These are phyloP conservation scores for Dermolepida albohirtum DNA, from an alignment of 2,888 invertebrate genomes.

Conservation along the genomic window DNA sequence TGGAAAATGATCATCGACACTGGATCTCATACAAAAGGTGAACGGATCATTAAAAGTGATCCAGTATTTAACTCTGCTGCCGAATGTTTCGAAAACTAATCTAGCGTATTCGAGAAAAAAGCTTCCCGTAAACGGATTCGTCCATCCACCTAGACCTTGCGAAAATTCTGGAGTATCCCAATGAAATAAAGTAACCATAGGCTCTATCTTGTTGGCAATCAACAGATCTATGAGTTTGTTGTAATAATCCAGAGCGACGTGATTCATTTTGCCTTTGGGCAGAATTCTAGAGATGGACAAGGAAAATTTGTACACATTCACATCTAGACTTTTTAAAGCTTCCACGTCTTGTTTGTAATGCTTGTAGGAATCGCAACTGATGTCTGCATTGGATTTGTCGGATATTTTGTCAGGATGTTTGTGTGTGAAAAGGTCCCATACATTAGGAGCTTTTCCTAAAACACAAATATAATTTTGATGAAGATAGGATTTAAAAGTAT, in stretches of 20 bases:
- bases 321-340: constrained; percentile 73
- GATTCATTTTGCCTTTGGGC: constrained; percentile 77
- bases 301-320: constrained; percentile 78
- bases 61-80: constrained; percentile 62
- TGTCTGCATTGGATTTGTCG: constrained; percentile 72
- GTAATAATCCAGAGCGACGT: constrained; percentile 81
- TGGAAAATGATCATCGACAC: constrained; percentile 62
- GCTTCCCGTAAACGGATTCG: constrained; percentile 69
- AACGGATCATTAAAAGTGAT: constrained; percentile 67
- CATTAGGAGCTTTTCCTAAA: constrained; percentile 73
- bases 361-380: constrained; percentile 78
- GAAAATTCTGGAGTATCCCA: constrained; percentile 56
- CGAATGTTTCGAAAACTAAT: constrained; percentile 58
- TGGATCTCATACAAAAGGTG: constrained; percentile 52
- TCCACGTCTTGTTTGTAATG: constrained; percentile 74
- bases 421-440: constrained; percentile 72
- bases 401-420: constrained; percentile 67
- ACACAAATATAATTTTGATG: too few species aligned
- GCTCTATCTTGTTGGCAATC: constrained; percentile 69
- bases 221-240: constrained; percentile 80
- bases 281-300: constrained; percentile 82
- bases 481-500: too few species aligned
- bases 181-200: constrained; percentile 69
- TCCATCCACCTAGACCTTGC: constrained; percentile 73
- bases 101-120: constrained; percentile 69